Evolutionary conservation across 2,113 vertebrate genomes (phyloP).

Genomic region (Gavia stellata): DNA sequence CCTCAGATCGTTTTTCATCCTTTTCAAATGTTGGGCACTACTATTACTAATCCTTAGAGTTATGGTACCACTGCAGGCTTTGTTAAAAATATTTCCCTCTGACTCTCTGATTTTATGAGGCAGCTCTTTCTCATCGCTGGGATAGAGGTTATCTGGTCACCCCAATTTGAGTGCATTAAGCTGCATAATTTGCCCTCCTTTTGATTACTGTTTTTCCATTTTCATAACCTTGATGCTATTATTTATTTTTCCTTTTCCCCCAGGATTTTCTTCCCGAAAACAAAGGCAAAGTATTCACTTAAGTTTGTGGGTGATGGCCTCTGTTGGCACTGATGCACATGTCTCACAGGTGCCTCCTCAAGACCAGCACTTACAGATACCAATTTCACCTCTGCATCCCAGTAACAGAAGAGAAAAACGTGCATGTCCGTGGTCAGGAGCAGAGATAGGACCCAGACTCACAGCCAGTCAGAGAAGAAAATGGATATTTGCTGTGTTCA

Average conservation of each 20-base stretch:
- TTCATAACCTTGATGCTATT: background rate
- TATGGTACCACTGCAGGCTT: background rate
- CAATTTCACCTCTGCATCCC: background rate
- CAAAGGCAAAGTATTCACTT: background rate
- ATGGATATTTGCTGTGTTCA: background rate
- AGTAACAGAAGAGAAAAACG: background rate
- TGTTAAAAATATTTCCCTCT: constrained; percentile 27
- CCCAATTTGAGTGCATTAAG: constrained; percentile 1
- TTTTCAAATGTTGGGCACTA: background rate
- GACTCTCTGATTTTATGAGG: background rate
- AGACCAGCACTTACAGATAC: background rate
- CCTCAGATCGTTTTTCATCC: background rate
- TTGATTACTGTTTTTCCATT: background rate
- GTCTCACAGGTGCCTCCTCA: background rate
- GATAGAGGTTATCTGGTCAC: background rate
- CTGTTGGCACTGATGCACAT: background rate
- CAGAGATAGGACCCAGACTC: background rate
- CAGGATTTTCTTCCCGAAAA: background rate
- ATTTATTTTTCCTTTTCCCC: background rate
- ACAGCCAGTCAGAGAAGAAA: background rate
- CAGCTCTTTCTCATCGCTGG: background rate
- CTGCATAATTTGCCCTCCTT: background rate
- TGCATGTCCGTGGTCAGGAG: background rate
- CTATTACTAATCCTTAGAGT: constrained; percentile 14
- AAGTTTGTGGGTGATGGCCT: background rate